A percentile compares a stretch with the other conserved stretches of the same genome.
Conservation (phyloP, 2,888 invertebrate genomes). For the Papilio gigon region DNA sequence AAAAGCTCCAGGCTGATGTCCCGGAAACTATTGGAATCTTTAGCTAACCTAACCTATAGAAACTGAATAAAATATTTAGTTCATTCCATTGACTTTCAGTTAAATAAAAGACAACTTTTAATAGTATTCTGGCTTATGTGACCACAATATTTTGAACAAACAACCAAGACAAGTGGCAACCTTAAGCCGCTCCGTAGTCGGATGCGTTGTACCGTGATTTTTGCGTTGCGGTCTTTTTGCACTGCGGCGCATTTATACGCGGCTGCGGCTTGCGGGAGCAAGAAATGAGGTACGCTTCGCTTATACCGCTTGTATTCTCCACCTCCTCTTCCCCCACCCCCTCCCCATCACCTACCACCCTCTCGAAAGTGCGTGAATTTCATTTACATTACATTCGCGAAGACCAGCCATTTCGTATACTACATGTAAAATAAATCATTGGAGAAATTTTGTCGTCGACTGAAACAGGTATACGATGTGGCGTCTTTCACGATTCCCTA, state of each 20-base stretch:
- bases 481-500: conserved; percentile 59
- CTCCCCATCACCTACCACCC: conserved; percentile 51
- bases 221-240: conserved; percentile 65
- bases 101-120: not conserved
- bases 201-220: conserved; percentile 66
- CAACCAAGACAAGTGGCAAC: conserved; percentile 21
- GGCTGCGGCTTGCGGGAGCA: conserved; percentile 54
- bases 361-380: conserved; percentile 54
- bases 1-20: no score
- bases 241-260: conserved; percentile 63
- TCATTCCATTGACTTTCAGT: no score
- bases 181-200: conserved; percentile 41
- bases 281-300: conserved; percentile 71
- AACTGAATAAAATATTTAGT: no score
- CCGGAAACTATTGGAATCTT: no score
- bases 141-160: not conserved
- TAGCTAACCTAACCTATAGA: no score
- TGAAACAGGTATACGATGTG: conserved; percentile 46
- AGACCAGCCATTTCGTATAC: conserved; percentile 44
- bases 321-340: conserved; percentile 52
- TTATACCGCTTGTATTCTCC: conserved; percentile 60
- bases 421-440: conserved; percentile 40
- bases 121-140: not conserved
- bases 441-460: conserved; percentile 40
- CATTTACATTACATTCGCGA: conserved; percentile 52